Base-by-base conservation (phyloP, 2,113 vertebrate species). In the Ellobius talpinus region DNA sequence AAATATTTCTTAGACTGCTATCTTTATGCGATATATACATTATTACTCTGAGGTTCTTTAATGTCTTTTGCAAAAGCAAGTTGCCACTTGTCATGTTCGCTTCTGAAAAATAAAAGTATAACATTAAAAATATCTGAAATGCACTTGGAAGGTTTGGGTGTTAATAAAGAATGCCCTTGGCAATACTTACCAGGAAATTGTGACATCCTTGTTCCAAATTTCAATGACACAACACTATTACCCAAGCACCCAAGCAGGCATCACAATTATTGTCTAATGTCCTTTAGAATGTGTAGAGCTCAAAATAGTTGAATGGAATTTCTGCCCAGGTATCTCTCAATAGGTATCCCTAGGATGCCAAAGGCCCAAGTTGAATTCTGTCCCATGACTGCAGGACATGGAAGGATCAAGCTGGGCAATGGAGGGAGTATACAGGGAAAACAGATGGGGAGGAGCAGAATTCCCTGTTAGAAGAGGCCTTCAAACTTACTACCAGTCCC, bases 91-190 rank as follows among this genome's bases (percentile, higher is more conserved):
- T 93, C 91, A 19, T 93, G 95, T 97, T 96, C 3, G 0, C 89
- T 96, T 97, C 77, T 91, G 89, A 81, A 90, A 96, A 97, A 95
- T 95, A 95, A 95, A 96, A 92, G 9, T 45, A 73, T 95, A 52
- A 77, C 61, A 79, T 55, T 94, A 74, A 95, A 87, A 87, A 66
- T 66, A 42, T 66, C 73, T 47, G 3, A 87, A 78, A 89, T 78
- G 13, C 23, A 87, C 33, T 63, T 84, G 68, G 42, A 88, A 84
- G 16, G 8, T 94, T 12, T 5, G 78, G 17, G 66, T 31, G 73
- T 7, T 74, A 92, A 87, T 74, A 84, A 95, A 93, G 36, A 74
- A 97, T 66, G 5, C 14, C 55, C 90, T 14, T 73, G 50, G 76
- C 8, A 42, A 92, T 47, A 90, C 52, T 94, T 94, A 81, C 10